phyloP scores from a whole-genome alignment of 2,113 vertebrate genomes.

The Ciconia boyciana region DNA sequence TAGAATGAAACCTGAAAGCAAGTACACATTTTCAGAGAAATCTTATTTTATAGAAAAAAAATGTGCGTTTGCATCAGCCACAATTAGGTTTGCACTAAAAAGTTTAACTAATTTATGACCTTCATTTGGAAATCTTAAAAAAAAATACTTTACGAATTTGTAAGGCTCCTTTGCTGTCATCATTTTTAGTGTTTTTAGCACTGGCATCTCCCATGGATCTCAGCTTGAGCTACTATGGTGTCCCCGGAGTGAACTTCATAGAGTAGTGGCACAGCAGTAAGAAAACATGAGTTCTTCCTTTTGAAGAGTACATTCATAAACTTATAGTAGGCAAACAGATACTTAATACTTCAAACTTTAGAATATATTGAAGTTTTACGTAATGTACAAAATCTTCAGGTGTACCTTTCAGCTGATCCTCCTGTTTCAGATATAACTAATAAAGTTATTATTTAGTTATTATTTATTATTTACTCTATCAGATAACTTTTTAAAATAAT shows the following conservation, averaged over 20 bases:
- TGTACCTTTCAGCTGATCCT: neutral
- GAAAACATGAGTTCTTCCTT: neutral
- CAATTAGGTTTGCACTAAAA: neutral
- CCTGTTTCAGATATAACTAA: neutral
- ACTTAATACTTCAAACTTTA: neutral
- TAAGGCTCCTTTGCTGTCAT: neutral
- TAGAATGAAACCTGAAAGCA: neutral
- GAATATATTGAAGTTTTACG: neutral
- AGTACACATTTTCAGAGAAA: neutral
- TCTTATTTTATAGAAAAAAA: neutral
- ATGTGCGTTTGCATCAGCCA: neutral
- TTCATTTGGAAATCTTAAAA: neutral
- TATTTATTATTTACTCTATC: too few species aligned
- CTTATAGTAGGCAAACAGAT: neutral
- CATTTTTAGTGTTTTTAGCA: neutral
- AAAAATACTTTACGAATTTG: neutral
- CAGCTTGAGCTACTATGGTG: neutral
- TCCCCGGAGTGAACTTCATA: neutral
- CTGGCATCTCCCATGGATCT: neutral
- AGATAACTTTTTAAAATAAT: neutral
- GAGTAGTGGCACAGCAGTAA: neutral
- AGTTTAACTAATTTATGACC: neutral
- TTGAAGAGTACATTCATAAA: neutral
- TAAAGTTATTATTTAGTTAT: neutral
- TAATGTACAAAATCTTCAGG: neutral